Evolutionary conservation across 2,888 invertebrate species (phyloP).

Genomic region (Melangyna quadrimaculata): DNA sequence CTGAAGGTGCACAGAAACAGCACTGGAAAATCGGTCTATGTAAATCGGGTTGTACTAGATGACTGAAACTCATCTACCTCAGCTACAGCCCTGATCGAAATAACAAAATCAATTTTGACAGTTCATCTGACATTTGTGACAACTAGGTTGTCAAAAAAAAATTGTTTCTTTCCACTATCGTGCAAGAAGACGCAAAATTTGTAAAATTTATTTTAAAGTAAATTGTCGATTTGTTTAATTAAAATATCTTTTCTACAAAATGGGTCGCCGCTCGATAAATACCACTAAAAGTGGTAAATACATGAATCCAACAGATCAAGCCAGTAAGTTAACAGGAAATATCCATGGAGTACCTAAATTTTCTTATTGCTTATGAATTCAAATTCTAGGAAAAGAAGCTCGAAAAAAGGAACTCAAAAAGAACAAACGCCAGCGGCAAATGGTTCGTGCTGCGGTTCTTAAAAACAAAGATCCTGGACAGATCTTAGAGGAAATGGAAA

Average conservation of each 20-base stretch:
- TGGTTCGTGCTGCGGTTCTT: slow-evolving; percentile 97
- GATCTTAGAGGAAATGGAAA: slow-evolving; percentile 96
- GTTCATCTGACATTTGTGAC: background rate
- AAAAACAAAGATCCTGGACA: slow-evolving; percentile 99
- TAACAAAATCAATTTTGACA: slow-evolving; percentile 31
- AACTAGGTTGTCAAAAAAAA: background rate
- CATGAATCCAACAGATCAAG: slow-evolving; percentile 99
- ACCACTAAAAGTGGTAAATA: slow-evolving; percentile 99
- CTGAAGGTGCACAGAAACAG: too few relatives aligned
- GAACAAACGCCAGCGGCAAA: slow-evolving; percentile 97
- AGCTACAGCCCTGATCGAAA: background rate
- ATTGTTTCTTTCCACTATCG: slow-evolving; percentile 17
- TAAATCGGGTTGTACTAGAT: background rate
- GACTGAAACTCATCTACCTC: background rate
- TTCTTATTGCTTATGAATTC: background rate
- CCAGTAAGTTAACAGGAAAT: slow-evolving; percentile 86
- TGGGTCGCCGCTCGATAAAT: slow-evolving; percentile 98
- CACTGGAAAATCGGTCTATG: too few relatives aligned
- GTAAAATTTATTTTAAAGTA: slow-evolving; percentile 20
- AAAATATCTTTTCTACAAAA: slow-evolving; percentile 80
- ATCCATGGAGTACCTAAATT: background rate
- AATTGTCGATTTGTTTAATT: background rate
- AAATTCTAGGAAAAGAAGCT: slow-evolving; percentile 93
- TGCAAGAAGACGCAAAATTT: slow-evolving; percentile 22
- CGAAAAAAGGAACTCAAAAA: slow-evolving; percentile 98